Conservation (phyloP, 2,888 invertebrate species). For the Andrena bucephala region DNA sequence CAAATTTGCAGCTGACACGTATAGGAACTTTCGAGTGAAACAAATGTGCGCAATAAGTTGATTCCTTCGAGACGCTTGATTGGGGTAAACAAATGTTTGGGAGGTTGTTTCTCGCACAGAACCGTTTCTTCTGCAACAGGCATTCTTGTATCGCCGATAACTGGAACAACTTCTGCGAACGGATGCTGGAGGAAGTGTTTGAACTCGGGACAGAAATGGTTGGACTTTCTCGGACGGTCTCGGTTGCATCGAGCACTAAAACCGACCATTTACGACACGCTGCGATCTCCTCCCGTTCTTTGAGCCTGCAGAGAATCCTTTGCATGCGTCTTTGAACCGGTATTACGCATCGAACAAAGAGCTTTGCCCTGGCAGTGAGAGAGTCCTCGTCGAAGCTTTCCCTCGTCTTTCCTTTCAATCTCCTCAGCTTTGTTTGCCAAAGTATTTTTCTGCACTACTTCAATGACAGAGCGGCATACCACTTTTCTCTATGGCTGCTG, state of each 20-base stretch:
- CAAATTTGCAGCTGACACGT: too few relatives aligned
- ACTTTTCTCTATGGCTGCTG: not conserved
- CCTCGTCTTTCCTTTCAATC: slow-evolving; percentile 12
- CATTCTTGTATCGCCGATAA: slow-evolving; percentile 19
- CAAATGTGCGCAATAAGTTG: not conserved
- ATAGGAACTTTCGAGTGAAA: not conserved
- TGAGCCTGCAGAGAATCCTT: slow-evolving; percentile 56
- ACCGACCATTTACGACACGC: slow-evolving; percentile 75
- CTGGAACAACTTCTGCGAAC: slow-evolving; percentile 40
- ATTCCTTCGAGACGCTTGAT: not conserved
- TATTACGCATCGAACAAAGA: slow-evolving; percentile 74
- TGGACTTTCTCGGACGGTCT: slow-evolving; percentile 36
- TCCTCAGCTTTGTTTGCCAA: slow-evolving; percentile 37
- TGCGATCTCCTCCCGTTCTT: slow-evolving; percentile 55
- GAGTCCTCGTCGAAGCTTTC: slow-evolving; percentile 40
- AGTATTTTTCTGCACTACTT: slow-evolving; percentile 23
- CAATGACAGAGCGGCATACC: not conserved
- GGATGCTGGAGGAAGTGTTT: slow-evolving; percentile 27
- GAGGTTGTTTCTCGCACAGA: not conserved
- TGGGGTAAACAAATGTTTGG: not conserved
- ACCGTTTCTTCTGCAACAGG: not conserved
- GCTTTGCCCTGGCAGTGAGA: slow-evolving; percentile 28
- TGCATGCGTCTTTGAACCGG: slow-evolving; percentile 66
- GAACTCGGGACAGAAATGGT: slow-evolving; percentile 41
- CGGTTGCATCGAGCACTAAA: slow-evolving; percentile 71